Evolutionary conservation across 2,113 vertebrate species (phyloP), one percentile per base, ranked within the genome.

Genomic region (Nipponia nippon): DNA sequence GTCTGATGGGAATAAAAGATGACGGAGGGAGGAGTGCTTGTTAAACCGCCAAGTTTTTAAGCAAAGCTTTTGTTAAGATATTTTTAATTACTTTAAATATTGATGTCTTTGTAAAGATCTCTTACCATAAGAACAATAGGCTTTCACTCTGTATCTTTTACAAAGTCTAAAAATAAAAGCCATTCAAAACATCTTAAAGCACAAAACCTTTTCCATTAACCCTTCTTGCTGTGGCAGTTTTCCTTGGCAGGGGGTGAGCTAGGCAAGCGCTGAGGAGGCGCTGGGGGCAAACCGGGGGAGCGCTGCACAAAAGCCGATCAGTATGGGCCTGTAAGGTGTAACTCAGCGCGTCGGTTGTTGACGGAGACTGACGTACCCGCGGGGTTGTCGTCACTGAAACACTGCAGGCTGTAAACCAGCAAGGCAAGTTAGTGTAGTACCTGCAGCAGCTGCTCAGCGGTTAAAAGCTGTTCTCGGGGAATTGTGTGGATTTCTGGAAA

Each of bases 1-100:
- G 98, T 47, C 90, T 98, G 87, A 97, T 98, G 96, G 97, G 84
- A 94, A 97, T 98, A 94, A 98, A 98, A 97, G 95, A 92, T 18
- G 90, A 94, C 15, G 40, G 92, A 66, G 92, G 95, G 93, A 94
- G 78, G 78, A 95, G 67, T 52, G 29, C 82, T 91, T 95, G 87
- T 73, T 97, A 73, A 97, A 50, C 59, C 83, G 91, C 94, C 97
- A 95, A 88, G 53, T 80, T 91, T 90, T 94, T 83, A 91, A 91
- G 87, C 32, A 59, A 93, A 91, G 82, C 94, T 90, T 97, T 96
- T 96, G 95, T 97, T 83, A 81, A 59, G 81, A 36, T 97, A 91
- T 93, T 96, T 89, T 93, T 87, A 89, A 94, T 95, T 81, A 91
- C 70, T 90, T 94, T n/a, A 90, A 96, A 83, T 94, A 93, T 92